Percentiles rank a stretch among this genome's conserved stretches.
Conservation (phyloP, 1,140 invertebrate species). For the Aradophagus sp. region DNA sequence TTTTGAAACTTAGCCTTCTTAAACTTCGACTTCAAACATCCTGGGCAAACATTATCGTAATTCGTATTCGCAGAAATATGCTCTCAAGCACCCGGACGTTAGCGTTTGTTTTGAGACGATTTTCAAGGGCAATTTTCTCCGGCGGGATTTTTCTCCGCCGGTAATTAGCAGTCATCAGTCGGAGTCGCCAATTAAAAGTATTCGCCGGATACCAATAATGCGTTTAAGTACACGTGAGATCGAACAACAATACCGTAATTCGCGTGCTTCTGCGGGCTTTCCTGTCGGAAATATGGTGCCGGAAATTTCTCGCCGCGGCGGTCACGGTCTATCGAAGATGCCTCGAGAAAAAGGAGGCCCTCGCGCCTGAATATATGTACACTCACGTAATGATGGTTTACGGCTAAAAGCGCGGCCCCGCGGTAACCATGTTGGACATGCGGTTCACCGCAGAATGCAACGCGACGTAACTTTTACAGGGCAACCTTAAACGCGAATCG, state of each 20-base stretch:
- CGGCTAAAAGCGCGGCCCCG: constrained; percentile 54
- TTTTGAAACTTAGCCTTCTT: too few species aligned
- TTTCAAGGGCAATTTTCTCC: too few species aligned
- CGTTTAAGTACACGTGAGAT: constrained; percentile 12
- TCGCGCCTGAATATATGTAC: constrained; percentile 36
- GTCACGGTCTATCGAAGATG: constrained; percentile 58
- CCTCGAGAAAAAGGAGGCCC: constrained; percentile 28
- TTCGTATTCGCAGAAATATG: too few species aligned
- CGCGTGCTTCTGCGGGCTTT: constrained; percentile 22
- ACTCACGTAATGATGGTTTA: constrained; percentile 69
- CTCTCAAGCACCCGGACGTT: too few species aligned
- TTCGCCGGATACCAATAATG: constrained; percentile 4
- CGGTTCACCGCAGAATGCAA: constrained; percentile 71
- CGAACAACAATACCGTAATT: constrained; percentile 24
- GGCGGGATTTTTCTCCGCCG: too few species aligned
- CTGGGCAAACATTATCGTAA: too few species aligned
- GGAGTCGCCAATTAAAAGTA: neutral
- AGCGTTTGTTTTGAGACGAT: too few species aligned
- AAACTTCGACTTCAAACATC: too few species aligned
- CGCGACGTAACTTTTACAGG: constrained; percentile 58
- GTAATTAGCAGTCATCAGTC: too few species aligned
- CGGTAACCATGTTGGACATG: constrained; percentile 70
- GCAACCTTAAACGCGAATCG: constrained; percentile 46
- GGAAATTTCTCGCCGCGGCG: constrained; percentile 56
- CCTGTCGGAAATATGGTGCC: constrained; percentile 52